Conservation (phyloP, 2,888 invertebrate species). For the Sphecodes monilicornis region DNA sequence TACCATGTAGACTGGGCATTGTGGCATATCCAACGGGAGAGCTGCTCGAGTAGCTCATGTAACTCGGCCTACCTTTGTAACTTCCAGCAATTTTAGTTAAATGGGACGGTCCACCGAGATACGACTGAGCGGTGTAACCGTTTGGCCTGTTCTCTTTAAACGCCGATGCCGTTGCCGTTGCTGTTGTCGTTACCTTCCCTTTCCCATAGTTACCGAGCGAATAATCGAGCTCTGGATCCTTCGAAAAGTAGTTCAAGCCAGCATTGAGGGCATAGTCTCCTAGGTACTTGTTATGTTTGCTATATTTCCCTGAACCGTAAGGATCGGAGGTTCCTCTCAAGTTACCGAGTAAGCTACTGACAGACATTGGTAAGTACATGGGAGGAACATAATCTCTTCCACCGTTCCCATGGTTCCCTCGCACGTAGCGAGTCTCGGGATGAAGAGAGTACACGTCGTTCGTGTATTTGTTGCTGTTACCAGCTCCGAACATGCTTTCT, state of each 20-base stretch:
- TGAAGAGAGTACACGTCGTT: conserved; percentile 44
- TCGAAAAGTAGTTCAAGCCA: conserved; percentile 63
- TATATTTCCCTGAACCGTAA: conserved; percentile 57
- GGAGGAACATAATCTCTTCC: conserved; percentile 49
- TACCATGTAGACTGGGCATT: conserved; percentile 60
- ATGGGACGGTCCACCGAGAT: conserved; percentile 58
- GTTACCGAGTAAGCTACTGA: conserved; percentile 41
- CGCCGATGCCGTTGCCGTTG: conserved; percentile 27
- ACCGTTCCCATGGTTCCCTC: conserved; percentile 53
- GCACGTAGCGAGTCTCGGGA: conserved; percentile 56
- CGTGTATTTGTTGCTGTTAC: conserved; percentile 41
- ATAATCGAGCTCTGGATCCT: conserved; percentile 69
- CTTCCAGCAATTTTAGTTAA: conserved; percentile 62
- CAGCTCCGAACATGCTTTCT: conserved; percentile 42
- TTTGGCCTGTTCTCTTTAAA: conserved; percentile 73
- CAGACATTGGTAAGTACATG: conserved; percentile 41
- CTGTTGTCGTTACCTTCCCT: conserved; percentile 68
- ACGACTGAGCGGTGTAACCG: conserved; percentile 55
- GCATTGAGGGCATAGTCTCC: conserved; percentile 55
- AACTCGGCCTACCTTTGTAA: conserved; percentile 72
- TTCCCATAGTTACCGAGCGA: conserved; percentile 67
- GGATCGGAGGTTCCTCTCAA: conserved; percentile 47
- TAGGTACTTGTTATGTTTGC: conserved; percentile 59
- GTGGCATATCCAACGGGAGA: conserved; percentile 65
- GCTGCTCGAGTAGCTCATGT: conserved; percentile 50